Evolutionary conservation across 2,888 invertebrate species (phyloP), one percentile per base, ranked within the genome.

Genomic region (Drosophila falleni): DNA sequence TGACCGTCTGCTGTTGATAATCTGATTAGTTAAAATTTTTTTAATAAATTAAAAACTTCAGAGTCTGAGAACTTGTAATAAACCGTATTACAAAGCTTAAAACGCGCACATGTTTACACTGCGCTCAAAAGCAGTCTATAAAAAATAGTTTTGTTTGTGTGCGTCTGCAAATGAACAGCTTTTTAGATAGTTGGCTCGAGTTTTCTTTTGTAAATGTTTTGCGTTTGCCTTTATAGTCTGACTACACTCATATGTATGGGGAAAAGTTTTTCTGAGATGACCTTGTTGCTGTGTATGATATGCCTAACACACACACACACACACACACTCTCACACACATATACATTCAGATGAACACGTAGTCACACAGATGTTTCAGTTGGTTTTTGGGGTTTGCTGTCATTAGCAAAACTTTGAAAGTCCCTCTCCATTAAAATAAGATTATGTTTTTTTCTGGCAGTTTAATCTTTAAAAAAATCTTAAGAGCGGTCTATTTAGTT

Each of bases 41-140:
- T 50, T 41, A 11, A 13, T 42, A 33, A 33, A 60, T 37, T 47
- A 13, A 46, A 23, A 35, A 35, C 13, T 23, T 37, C n/a, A 11
- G 33, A 41, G 6, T 29, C 16, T 23, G n/a, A 46, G 5, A n/a
- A n/a, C 4, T 26, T 10, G 5, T 31, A 19, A 26, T 33, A 60
- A 59, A 42, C 16, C 49, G 56, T 60, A 74, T 69, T 68, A 64
- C 59, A 29, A 19, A 29, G 54, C 42, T 29, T 16, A 19, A 53
- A 61, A 6, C 5, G 10, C 11, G 19, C 9, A 19, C 5, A 42
- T n/a, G 19, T 19, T 46, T 54, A 44, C n/a, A 33, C 31, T 23
- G 50, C 31, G 23, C 41, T 8, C 16, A 31, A 16, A 54, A 62
- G 44, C 6, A 46, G 33, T 37, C 37, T 54, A n/a, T 46, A 31